Conservation (phyloP, 2,888 invertebrate species). For the Cosmia pyralina region DNA sequence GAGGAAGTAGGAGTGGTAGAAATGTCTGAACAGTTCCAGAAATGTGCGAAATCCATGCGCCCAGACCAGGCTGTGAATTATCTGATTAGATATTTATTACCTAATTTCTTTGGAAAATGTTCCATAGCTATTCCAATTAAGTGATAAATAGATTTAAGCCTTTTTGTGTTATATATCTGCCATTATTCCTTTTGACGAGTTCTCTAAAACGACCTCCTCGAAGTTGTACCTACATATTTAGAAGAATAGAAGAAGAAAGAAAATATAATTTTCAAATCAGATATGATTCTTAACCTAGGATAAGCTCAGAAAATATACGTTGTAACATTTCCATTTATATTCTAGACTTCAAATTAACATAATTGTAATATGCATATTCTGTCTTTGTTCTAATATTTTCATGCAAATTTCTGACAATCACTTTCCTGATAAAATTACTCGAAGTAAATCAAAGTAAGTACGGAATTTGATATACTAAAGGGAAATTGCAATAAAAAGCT, state of each 20-base stretch:
- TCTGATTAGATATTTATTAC: constrained; percentile 28
- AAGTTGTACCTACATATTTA: no score
- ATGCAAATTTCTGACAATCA: constrained; percentile 21
- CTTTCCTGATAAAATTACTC: constrained; percentile 38
- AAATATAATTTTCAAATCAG: background rate
- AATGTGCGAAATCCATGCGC: constrained; percentile 21
- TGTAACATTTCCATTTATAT: constrained; percentile 4
- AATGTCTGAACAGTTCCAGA: constrained; percentile 30
- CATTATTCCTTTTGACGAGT: constrained; percentile 14
- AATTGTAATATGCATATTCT: constrained; percentile 16
- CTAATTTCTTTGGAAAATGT: constrained; percentile 28
- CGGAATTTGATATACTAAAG: constrained; percentile 49
- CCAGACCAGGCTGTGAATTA: constrained; percentile 23
- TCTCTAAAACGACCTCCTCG: background rate
- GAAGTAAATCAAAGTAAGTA: constrained; percentile 52
- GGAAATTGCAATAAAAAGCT: constrained; percentile 48
- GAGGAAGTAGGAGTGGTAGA: constrained; percentile 10
- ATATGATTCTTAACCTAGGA: constrained; percentile 8
- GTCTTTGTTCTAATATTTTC: constrained; percentile 26
- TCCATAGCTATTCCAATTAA: constrained; percentile 24
- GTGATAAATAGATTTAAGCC: constrained; percentile 25
- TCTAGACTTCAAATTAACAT: constrained; percentile 31
- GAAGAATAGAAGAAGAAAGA: no score
- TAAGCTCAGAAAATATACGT: constrained; percentile 10
- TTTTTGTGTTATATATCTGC: constrained; percentile 36